A percentile compares a stretch with the other conserved stretches of the same genome.
Evolutionary conservation across 2,113 vertebrate genomes (phyloP).

Genomic region (Oxygymnocypris stewartii): DNA sequence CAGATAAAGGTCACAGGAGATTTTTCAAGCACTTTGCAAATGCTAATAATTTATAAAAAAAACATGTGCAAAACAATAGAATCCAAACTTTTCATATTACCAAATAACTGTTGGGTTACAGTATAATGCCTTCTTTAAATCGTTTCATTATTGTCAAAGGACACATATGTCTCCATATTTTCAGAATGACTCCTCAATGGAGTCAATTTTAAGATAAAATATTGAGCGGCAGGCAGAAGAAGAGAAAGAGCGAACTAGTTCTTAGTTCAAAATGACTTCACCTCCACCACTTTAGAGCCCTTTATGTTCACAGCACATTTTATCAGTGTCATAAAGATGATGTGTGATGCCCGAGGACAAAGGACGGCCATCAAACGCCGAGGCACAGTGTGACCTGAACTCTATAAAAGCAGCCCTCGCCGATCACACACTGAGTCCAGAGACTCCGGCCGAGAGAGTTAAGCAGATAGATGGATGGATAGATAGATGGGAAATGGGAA

Average conservation of each 20-base stretch:
- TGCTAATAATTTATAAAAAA: not conserved
- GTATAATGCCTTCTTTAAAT: not conserved
- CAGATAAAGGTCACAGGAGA: not conserved
- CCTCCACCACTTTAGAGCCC: conserved; percentile 20
- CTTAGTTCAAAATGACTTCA: conserved; percentile 26
- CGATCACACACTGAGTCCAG: conserved; percentile 22
- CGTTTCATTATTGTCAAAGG: not conserved
- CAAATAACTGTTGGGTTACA: not conserved
- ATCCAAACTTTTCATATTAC: not conserved
- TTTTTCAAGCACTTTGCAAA: not conserved
- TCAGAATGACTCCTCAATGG: conserved; percentile 1
- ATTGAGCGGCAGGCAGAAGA: conserved; percentile 1
- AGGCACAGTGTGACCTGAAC: conserved; percentile 28
- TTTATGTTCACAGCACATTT: conserved; percentile 51
- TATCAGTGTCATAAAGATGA: conserved; percentile 52
- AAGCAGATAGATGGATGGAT: conserved; percentile 13
- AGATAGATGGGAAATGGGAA: conserved; percentile 8
- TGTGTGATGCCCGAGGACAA: conserved; percentile 33
- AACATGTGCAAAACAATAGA: not conserved
- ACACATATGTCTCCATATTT: not conserved
- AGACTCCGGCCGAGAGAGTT: not conserved
- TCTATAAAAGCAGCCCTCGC: conserved; percentile 28
- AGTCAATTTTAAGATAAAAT: conserved; percentile 33
- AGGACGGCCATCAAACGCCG: conserved; percentile 25
- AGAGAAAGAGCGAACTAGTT: conserved; percentile 4